These are phyloP conservation scores for Parazoanthus atlanticus DNA, from an alignment of 92 coral and sea anemone genomes.

Conservation along the genomic window DNA sequence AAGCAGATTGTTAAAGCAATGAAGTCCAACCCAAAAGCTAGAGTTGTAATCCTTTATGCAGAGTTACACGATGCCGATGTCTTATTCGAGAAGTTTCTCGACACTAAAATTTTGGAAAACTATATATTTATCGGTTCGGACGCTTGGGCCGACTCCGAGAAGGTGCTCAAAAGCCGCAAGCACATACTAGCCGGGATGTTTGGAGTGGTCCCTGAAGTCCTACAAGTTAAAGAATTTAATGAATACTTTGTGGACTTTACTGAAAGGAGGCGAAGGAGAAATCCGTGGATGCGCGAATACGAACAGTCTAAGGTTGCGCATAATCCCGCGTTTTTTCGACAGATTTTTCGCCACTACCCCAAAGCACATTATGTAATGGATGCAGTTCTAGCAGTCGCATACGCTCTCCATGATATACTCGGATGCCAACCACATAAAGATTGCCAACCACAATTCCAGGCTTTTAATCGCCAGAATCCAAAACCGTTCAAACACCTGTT, in stretches of 20 bases:
- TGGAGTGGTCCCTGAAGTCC: slow-evolving; percentile 79
- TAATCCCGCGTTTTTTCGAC: slow-evolving; percentile 76
- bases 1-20: slow-evolving; percentile 61
- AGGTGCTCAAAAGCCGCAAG: slow-evolving; percentile 74
- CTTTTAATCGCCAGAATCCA: slow-evolving; percentile 36
- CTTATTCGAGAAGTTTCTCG: slow-evolving; percentile 59
- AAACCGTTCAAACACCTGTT: slow-evolving; percentile 15
- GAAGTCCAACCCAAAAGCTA: slow-evolving; percentile 72
- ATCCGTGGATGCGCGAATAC: slow-evolving; percentile 86
- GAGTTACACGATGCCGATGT: slow-evolving; percentile 82
- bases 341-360: slow-evolving; percentile 70
- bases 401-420: slow-evolving; percentile 80
- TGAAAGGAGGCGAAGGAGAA: slow-evolving; percentile 70
- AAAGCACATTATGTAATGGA: slow-evolving; percentile 90
- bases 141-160: slow-evolving; percentile 82
- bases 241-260: slow-evolving; percentile 79
- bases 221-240: slow-evolving; percentile 64
- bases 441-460: slow-evolving; percentile 58
- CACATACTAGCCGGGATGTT: slow-evolving; percentile 70
- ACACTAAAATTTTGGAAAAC: slow-evolving; percentile 56
- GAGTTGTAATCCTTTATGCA: slow-evolving; percentile 81
- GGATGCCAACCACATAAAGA: slow-evolving; percentile 72
- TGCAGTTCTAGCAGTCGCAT: slow-evolving; percentile 83
- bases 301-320: slow-evolving; percentile 72
- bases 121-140: slow-evolving; percentile 84